Evolutionary conservation across 2,113 vertebrate species (phyloP).

Genomic region (Climacteris rufus): DNA sequence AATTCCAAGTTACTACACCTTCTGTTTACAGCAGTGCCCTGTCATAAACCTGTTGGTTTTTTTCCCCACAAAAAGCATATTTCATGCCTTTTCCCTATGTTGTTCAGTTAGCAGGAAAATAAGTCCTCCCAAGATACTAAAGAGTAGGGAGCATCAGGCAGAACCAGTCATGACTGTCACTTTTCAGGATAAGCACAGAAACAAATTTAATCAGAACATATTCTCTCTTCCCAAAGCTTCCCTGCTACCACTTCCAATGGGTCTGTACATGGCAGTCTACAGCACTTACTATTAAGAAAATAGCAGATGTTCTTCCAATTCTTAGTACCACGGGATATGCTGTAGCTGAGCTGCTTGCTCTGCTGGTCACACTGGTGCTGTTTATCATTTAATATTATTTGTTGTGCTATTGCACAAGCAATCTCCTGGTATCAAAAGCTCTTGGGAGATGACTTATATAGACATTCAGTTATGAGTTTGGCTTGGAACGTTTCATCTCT

Average conservation of each 20-base stretch:
- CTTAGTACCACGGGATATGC: rapidly evolving
- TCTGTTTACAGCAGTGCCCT: neutral
- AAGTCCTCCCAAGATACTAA: neutral
- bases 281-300: neutral
- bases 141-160: neutral
- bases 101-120: neutral
- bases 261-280: neutral
- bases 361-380: neutral
- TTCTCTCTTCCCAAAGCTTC: neutral
- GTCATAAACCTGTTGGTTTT: neutral
- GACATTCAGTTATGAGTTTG: neutral
- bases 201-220: neutral
- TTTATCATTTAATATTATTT: neutral
- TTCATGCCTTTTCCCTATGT: neutral
- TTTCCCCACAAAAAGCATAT: neutral
- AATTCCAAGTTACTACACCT: neutral
- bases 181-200: neutral
- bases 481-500: neutral
- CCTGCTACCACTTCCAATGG: neutral
- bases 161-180: neutral
- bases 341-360: neutral
- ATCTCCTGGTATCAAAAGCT: neutral
- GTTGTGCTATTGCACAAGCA: neutral
- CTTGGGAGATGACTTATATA: neutral
- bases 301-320: neutral